phyloP scores from a whole-genome alignment of 2,888 invertebrate genomes.

The Apoda limacodes region DNA sequence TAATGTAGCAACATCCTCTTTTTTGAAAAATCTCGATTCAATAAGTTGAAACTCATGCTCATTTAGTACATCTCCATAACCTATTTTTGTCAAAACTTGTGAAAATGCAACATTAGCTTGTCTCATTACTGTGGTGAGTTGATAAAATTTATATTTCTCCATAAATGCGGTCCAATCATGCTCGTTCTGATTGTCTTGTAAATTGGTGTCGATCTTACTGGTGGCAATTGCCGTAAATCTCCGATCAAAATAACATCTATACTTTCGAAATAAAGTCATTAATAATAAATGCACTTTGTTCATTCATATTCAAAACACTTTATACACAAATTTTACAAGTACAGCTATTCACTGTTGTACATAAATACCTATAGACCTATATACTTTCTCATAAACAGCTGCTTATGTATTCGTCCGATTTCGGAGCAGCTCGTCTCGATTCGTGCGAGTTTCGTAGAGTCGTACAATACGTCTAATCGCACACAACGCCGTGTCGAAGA shows the following conservation, averaged over 20 bases:
- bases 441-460: too few relatives aligned
- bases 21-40: not conserved
- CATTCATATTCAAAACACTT: too few relatives aligned
- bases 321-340: too few relatives aligned
- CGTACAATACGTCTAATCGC: too few relatives aligned
- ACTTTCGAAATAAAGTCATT: constrained; percentile 20
- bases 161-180: constrained; percentile 11
- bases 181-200: constrained; percentile 14
- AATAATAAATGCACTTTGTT: too few relatives aligned
- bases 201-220: constrained; percentile 25
- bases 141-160: constrained; percentile 15
- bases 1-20: not conserved
- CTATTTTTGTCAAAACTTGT: not conserved
- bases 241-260: constrained; percentile 21
- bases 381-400: too few relatives aligned
- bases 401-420: too few relatives aligned
- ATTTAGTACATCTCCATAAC: not conserved
- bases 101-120: not conserved
- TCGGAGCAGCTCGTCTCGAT: too few relatives aligned
- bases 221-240: constrained; percentile 24
- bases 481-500: too few relatives aligned
- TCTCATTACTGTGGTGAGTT: not conserved
- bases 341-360: too few relatives aligned
- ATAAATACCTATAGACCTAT: too few relatives aligned
- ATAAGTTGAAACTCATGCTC: not conserved